These are phyloP conservation scores for Apotomis betuletana DNA, from an alignment of 2,888 invertebrate species.

Conservation along the genomic window DNA sequence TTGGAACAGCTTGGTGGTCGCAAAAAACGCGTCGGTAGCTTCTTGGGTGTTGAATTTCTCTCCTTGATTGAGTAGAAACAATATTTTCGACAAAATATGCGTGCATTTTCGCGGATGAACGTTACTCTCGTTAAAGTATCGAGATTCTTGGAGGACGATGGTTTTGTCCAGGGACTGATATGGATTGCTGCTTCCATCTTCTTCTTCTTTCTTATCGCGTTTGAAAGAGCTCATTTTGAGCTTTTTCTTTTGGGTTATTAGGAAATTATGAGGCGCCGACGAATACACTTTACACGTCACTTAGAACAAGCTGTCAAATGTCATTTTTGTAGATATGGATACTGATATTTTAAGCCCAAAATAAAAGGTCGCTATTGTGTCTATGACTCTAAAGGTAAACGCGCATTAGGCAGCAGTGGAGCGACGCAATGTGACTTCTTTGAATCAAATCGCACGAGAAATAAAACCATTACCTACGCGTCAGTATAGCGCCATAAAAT, in stretches of 20 bases:
- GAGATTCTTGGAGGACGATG: conserved; percentile 97
- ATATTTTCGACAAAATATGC: conserved; percentile 96
- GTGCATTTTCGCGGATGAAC: conserved; percentile 99
- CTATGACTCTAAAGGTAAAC: too few species aligned
- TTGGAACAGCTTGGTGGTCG: conserved; percentile 99
- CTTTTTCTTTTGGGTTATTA: conserved; percentile 67
- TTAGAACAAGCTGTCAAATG: conserved; percentile 49
- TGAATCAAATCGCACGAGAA: too few species aligned
- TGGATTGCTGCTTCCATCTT: conserved; percentile 95
- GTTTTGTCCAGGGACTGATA: conserved; percentile 98
- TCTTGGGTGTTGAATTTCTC: conserved; percentile 96
- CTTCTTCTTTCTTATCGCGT: conserved; percentile 97
- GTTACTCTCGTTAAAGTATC: conserved; percentile 98
- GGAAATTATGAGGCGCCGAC: conserved; percentile 71
- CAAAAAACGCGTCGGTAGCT: conserved; percentile 99
- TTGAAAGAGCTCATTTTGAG: conserved; percentile 90
- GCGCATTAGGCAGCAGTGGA: too few species aligned
- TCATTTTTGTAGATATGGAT: conserved; percentile 13
- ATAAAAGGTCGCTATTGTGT: too few species aligned
- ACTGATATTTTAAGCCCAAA: not conserved
- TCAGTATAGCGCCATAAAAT: too few species aligned
- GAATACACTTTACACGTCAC: conserved; percentile 75
- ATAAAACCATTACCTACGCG: too few species aligned
- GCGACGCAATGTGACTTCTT: too few species aligned
- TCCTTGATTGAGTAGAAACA: conserved; percentile 98